Evolutionary conservation across 2,113 vertebrate species (phyloP).

Genomic region (Scartelaos histophorus): DNA sequence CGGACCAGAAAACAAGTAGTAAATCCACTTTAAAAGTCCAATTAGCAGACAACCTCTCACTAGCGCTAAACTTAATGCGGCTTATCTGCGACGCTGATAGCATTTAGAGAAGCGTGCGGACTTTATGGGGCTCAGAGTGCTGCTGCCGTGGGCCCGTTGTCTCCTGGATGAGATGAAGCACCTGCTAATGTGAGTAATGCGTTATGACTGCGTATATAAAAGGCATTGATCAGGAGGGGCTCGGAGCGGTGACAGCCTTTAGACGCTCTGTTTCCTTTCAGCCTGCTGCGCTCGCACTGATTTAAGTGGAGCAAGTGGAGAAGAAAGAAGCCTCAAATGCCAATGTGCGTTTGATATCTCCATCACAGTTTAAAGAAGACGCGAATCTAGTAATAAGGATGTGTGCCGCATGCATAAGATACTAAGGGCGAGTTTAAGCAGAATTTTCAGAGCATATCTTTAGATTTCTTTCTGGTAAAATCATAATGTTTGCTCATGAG

Average conservation of each 20-base stretch:
- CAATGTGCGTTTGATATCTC: conserved; percentile 5
- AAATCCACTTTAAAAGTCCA: no score
- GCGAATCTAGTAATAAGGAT: not conserved
- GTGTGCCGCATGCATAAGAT: not conserved
- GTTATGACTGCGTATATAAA: conserved; percentile 4
- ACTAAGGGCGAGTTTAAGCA: not conserved
- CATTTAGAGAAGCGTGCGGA: not conserved
- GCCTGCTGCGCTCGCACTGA: not conserved
- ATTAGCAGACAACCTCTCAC: not conserved
- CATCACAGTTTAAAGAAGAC: not conserved
- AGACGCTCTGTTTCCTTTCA: conserved; percentile 1
- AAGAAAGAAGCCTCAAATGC: conserved; percentile 13
- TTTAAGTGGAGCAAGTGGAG: conserved; percentile 3
- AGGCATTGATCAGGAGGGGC: conserved; percentile 1
- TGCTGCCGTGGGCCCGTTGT: not conserved
- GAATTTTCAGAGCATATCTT: not conserved
- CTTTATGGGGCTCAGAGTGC: not conserved
- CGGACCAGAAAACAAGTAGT: no score
- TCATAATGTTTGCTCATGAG: not conserved
- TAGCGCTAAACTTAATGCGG: not conserved
- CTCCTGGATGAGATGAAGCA: not conserved
- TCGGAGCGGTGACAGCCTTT: conserved; percentile 4
- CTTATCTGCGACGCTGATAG: not conserved
- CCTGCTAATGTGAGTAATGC: not conserved
- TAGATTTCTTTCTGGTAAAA: not conserved